Conservation (phyloP, 1,140 invertebrate genomes). For the Drosophila saltans region DNA sequence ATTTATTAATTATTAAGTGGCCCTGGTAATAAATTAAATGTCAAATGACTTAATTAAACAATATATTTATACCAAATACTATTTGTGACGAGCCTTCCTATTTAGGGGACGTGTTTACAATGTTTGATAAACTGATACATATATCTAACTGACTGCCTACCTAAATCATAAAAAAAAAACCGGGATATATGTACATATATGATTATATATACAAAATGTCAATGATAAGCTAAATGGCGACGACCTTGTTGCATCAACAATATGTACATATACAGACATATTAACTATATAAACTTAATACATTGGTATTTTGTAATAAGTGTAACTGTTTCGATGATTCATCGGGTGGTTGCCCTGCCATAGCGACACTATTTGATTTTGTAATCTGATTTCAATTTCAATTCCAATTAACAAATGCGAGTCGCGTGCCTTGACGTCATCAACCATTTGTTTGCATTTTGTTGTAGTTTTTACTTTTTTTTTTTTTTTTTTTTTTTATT, state of each 20-base stretch:
- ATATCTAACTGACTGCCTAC: no score
- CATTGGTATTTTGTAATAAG: background rate
- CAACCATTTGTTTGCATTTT: constrained; percentile 16
- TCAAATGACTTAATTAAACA: constrained; percentile 69
- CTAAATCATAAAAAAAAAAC: no score
- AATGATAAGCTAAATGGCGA: constrained; percentile 26
- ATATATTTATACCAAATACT: background rate
- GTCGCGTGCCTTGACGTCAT: constrained; percentile 76
- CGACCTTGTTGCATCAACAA: constrained; percentile 53
- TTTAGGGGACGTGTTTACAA: background rate
- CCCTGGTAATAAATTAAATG: constrained; percentile 57
- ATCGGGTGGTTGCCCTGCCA: constrained; percentile 51
- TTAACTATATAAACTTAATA: no score
- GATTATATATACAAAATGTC: background rate
- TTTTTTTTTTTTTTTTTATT: background rate
- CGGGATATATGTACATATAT: no score
- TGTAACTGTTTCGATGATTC: constrained; percentile 29
- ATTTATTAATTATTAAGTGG: constrained; percentile 48
- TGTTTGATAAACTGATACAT: background rate
- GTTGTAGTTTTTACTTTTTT: background rate
- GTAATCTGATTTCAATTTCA: constrained; percentile 27
- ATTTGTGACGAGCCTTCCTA: constrained; percentile 18
- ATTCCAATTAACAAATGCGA: constrained; percentile 44
- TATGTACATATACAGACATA: no score
- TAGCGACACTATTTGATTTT: constrained; percentile 52